Base-by-base conservation (phyloP, 2,113 vertebrate species). In the Oreochromis aureus region DNA sequence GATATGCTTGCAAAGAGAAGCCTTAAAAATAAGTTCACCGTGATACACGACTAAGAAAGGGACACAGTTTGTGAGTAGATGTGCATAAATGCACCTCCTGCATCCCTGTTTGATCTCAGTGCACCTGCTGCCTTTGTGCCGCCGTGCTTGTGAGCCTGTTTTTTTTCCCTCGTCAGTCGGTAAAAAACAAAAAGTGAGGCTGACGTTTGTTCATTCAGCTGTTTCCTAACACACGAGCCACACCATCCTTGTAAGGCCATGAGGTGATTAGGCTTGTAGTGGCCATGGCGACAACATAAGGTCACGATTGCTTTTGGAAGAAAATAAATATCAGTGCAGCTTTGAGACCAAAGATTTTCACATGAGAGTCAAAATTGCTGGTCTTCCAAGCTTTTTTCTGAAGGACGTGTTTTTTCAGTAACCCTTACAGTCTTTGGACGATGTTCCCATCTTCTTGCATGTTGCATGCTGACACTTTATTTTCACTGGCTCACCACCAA, bases 141-240 rank as follows among this genome's bases (percentile, higher is more conserved):
- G 22, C 66, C 34, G 22, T 71, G 39, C 66, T 24, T 3, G 5
- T 24, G 39, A 71, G n/a, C 12, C 30, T 2, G 30, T 10, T 18
- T 34, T 10, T 27, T 61, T 2, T 0, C 5, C 30, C 58, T 1
- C 7, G 1, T 16, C 7, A 71, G 22, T 73, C 3, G 4, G 41
- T 48, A 0, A 48, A 48, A 48, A 18, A 11, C 9, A 5, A 73
- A 30, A 48, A 46, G 41, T 16, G 22, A 30, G 69, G 22, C 15
- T 73, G 22, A 46, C 1, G 41, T 73, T 73, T 73, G 22, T 16
- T 46, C 1, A 2, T 24, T 24, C 39, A 73, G 15, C 69, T 48
- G 22, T 30, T 48, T 73, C 9, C 41, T 24, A 46, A 18, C 22
- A 48, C 5, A 5, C 6, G 41, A 73, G 41, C 22, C 39, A 73